Conservation (phyloP, 2,113 vertebrate genomes). For the Hystrix cristata region DNA sequence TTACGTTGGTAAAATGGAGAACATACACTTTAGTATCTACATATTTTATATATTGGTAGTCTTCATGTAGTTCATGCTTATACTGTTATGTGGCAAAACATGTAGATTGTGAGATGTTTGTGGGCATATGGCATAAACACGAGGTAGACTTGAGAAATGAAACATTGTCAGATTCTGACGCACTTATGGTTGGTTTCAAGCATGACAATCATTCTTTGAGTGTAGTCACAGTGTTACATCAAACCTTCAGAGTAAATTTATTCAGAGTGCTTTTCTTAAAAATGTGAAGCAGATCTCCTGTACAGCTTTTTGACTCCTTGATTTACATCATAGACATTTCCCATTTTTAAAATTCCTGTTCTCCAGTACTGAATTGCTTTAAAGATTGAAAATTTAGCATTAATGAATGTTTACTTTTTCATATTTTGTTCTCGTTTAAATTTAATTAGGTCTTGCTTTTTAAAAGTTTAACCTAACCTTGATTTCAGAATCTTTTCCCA, state of each 20-base stretch:
- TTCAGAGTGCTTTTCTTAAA: conserved; percentile 48
- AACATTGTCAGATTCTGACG: conserved; percentile 10
- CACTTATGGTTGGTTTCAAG: background rate
- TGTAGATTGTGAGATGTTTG: background rate
- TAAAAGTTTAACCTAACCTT: conserved; percentile 44
- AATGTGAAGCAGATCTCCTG: background rate
- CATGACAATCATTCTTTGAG: conserved; percentile 59
- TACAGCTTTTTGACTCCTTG: background rate
- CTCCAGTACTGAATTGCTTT: background rate
- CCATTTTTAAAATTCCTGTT: background rate
- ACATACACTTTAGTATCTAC: background rate
- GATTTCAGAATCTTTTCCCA: conserved; percentile 46
- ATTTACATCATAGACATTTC: conserved; percentile 4
- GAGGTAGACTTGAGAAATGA: conserved; percentile 22
- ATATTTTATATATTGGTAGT: background rate
- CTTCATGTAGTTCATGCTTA: background rate
- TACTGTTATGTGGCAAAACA: background rate
- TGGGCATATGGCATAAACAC: background rate
- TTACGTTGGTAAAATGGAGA: background rate
- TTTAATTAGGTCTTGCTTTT: conserved; percentile 43
- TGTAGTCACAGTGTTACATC: background rate
- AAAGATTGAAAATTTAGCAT: conserved; percentile 35
- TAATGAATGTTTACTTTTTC: conserved; percentile 45
- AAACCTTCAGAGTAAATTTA: conserved; percentile 41
- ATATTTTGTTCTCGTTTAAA: conserved; percentile 56